Conservation (phyloP, 2,888 invertebrate species). For the Brenthis ino region DNA sequence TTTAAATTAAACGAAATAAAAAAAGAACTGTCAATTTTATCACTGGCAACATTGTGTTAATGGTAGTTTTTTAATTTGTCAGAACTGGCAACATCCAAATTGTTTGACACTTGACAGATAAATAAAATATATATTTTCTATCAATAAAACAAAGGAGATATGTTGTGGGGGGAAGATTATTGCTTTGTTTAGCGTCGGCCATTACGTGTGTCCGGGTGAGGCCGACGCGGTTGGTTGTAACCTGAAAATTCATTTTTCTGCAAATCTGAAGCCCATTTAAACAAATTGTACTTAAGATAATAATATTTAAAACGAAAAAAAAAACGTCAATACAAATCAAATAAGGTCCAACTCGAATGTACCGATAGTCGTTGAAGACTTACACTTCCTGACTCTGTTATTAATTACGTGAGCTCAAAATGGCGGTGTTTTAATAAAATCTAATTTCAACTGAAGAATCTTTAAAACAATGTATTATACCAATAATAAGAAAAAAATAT, state of each 20-base stretch:
- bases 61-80: background rate
- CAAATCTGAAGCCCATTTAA: too few species aligned
- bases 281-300: too few species aligned
- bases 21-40: background rate
- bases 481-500: too few species aligned
- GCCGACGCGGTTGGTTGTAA: conserved; percentile 60
- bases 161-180: conserved; percentile 13
- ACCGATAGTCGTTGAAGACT: too few species aligned
- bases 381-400: too few species aligned
- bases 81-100: background rate
- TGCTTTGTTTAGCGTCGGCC: conserved; percentile 53
- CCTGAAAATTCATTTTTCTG: conserved; percentile 48
- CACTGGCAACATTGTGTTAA: background rate
- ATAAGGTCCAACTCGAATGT: too few species aligned
- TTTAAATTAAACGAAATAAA: conserved; percentile 5
- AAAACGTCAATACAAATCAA: too few species aligned
- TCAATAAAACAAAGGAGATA: conserved; percentile 27
- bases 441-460: too few species aligned
- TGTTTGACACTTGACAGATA: background rate
- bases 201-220: conserved; percentile 62
- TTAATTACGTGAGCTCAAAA: too few species aligned
- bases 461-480: too few species aligned
- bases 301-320: too few species aligned
- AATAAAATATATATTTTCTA: conserved; percentile 25
- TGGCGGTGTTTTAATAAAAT: too few species aligned